These are phyloP conservation scores for Chloromyia formosa DNA, from an alignment of 2,888 invertebrate species.

Conservation along the genomic window DNA sequence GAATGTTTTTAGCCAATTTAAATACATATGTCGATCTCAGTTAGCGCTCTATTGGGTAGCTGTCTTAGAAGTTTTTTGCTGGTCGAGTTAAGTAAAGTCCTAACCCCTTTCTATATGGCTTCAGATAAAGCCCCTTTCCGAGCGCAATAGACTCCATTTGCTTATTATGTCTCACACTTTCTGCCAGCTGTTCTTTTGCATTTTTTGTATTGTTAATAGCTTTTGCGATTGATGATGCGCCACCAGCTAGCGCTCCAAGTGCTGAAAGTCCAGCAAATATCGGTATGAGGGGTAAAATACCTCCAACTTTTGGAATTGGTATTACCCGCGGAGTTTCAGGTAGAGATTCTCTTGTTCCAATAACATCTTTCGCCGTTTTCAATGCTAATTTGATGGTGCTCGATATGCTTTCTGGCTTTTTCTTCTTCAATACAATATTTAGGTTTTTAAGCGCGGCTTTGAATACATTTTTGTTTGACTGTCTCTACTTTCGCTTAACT, in stretches of 20 bases:
- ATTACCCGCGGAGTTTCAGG: conserved; percentile 54
- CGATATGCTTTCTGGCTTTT: conserved; percentile 36
- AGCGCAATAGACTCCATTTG: conserved; percentile 59
- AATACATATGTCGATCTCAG: conserved; percentile 53
- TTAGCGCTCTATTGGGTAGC: conserved; percentile 51
- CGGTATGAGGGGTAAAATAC: conserved; percentile 57
- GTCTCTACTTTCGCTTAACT: neutral
- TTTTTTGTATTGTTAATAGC: conserved; percentile 56
- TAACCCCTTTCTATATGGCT: conserved; percentile 53
- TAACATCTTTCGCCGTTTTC: conserved; percentile 43
- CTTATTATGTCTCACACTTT: conserved; percentile 57
- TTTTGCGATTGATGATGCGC: conserved; percentile 57
- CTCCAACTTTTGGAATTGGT: conserved; percentile 57
- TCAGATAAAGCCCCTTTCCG: conserved; percentile 57
- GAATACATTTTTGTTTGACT: neutral
- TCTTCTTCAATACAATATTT: conserved; percentile 39
- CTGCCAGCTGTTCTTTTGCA: conserved; percentile 55
- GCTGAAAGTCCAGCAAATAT: conserved; percentile 58
- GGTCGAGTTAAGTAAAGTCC: conserved; percentile 45
- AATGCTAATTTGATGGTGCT: conserved; percentile 23
- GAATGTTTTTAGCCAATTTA: no score
- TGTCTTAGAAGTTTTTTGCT: conserved; percentile 55
- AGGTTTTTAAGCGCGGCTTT: conserved; percentile 9
- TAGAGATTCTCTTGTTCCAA: conserved; percentile 34
- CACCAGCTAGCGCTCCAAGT: conserved; percentile 57